Evolutionary conservation across 2,797 vertebrate genomes (phyloP), one percentile per base, ranked within the genome.

Genomic region (Anas georgica): DNA sequence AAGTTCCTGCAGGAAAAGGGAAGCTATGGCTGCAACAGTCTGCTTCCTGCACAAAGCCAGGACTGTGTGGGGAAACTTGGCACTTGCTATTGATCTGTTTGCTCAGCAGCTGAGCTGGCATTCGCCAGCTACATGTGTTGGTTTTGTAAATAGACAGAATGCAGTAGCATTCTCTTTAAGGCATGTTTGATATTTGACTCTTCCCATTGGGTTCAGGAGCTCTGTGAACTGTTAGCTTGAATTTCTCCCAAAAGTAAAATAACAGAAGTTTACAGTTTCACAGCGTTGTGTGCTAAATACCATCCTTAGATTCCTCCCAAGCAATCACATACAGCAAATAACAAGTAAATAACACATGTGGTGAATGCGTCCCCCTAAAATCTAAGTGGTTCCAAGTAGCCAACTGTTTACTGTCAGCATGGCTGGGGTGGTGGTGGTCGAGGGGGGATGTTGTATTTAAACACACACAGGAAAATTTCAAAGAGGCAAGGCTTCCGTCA

Each of bases 1-100:
- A 88, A 91, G 79, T 95, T 95, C 54, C 87, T 93, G 89, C 92
- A 88, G 94, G 84, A 96, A 83, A 78, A 93, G 93, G 91, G 89
- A 94, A 92, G 91, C 95, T 77, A 67, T 74, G 90, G 86, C 90
- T 94, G 91, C 45, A 26, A 74, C 95, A 94, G 85, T 33, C 91
- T 91, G 93, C 77, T 91, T 86, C 88, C 90, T 50, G 45, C 93
- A 92, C 62, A 70, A 72, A 95, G 82, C 84, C 92, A 80, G 75
- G 83, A 79, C 92, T 93, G 81, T 86, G 81, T 79, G 93, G 91
- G 88, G 88, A 91, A 94, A 91, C 74, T 66, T 96, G 94, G 91
- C 75, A 41, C 88, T 93, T 84, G 50, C 88, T 90, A 20, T 73
- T 54, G 82, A 88, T 96, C 90, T 83, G 64, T 83, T 96, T 86